These are phyloP conservation scores for Drosophila subsilvestris DNA, from an alignment of 2,888 invertebrate genomes.

Conservation along the genomic window DNA sequence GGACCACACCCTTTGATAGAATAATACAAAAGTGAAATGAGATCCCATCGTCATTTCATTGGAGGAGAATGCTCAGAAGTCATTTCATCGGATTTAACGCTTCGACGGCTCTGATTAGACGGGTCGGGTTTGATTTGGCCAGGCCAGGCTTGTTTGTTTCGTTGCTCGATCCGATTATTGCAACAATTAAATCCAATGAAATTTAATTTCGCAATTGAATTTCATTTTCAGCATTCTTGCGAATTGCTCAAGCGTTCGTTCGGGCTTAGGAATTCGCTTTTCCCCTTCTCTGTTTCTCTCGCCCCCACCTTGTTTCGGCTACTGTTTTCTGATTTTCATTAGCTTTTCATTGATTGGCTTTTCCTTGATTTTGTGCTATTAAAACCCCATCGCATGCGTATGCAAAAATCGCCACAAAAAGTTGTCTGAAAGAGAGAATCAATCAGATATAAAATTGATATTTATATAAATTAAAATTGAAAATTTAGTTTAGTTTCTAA, in stretches of 20 bases:
- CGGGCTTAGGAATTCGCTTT: constrained; percentile 35
- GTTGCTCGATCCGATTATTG: constrained; percentile 43
- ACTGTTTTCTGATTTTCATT: constrained; percentile 21
- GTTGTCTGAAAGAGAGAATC: too few species aligned
- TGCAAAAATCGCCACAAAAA: neutral
- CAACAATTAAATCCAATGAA: constrained; percentile 50
- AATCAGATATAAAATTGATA: too few species aligned
- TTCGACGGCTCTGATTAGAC: constrained; percentile 41
- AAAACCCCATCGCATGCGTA: neutral
- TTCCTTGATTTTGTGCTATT: constrained; percentile 13
- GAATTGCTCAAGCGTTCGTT: constrained; percentile 66
- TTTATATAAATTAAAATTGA: too few species aligned
- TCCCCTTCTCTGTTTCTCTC: constrained; percentile 11
- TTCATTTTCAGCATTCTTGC: constrained; percentile 60
- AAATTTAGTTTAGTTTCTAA: too few species aligned
- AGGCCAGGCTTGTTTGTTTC: constrained; percentile 9
- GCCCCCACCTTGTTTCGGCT: neutral
- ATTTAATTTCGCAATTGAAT: constrained; percentile 50
- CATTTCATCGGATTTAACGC: constrained; percentile 54
- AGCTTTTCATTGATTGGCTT: constrained; percentile 15
- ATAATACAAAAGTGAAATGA: constrained; percentile 20
- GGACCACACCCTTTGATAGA: constrained; percentile 7
- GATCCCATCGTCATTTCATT: constrained; percentile 13
- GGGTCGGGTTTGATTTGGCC: constrained; percentile 29
- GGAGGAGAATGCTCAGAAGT: constrained; percentile 42